Base-by-base conservation (phyloP, 2,113 vertebrate genomes). In the Lophura nycthemera region DNA sequence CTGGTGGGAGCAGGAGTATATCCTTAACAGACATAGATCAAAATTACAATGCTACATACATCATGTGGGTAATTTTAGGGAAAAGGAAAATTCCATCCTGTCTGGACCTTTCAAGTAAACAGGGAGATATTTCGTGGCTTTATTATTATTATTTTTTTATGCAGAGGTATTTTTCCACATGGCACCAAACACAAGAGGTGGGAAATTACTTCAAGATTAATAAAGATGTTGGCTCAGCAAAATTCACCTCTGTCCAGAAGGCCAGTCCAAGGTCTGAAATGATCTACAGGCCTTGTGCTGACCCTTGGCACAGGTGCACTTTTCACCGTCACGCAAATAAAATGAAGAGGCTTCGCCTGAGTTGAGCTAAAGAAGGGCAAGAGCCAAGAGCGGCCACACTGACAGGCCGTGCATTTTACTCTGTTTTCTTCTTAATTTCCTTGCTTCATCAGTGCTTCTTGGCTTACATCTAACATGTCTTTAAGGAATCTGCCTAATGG, bases 161-260 rank as follows among this genome's bases (percentile, higher is more conserved):
- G 36, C 13, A 36, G 83, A 88, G 20, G 21, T 88, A 75, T 90
- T 88, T 95, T 95, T 95, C 73, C 43, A 42, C 21, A 61, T 61
- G 36, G 8, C 40, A 74, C 22, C 0, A 0, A 91, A 93, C 32
- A 20, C 42, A 78, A 47, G 47, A 70, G 32, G 60, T 4, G 70
- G 64, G 50, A 82, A 59, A 72, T 79, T 79, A 48, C 64, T 88
- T 79, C 83, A 89, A 67, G 61, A 57, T 52, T 52, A 85, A 77
- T 92, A 81, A 78, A 92, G 50, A 67, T 57, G 34, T 36, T 89
- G 69, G 40, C 72, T 93, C 71, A 93, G 29, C n/a, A 92, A 83
- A 96, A 89, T 92, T 83, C 60, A 43, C 71, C 75, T 13, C 47
- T 80, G 20, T 20, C 15, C 69, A 71, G 79, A 91, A 77, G 57